Percentiles rank a stretch among this genome's conserved stretches.
phyloP scores from a whole-genome alignment of 2,888 invertebrate genomes.

The Tetragonula carbonaria region DNA sequence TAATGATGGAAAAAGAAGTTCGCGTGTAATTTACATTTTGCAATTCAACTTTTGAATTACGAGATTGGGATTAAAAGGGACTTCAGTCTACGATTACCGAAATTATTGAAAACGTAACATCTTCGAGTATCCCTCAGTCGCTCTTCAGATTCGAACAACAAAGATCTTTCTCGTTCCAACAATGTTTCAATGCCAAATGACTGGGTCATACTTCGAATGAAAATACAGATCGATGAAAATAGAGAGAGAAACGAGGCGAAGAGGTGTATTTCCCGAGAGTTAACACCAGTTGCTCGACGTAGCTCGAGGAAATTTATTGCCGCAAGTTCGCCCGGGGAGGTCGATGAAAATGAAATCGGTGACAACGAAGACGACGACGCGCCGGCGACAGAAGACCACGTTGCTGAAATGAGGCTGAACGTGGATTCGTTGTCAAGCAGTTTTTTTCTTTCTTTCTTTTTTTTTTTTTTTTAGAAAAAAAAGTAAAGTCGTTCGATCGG shows the following conservation, averaged over 20 bases:
- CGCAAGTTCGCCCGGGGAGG: conserved; percentile 26
- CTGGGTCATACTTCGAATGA: background rate
- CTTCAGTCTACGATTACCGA: too few species aligned
- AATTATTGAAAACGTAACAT: background rate
- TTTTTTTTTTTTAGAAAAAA: conserved; percentile 15
- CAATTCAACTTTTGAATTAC: too few species aligned
- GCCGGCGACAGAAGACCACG: conserved; percentile 45
- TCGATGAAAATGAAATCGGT: conserved; percentile 32
- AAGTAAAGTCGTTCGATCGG: conserved; percentile 63
- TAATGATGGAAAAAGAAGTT: too few species aligned
- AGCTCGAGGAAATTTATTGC: conserved; percentile 27
- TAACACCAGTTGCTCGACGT: conserved; percentile 24
- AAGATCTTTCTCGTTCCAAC: background rate
- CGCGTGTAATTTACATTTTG: too few species aligned
- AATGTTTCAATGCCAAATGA: background rate
- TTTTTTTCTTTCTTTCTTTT: conserved; percentile 20
- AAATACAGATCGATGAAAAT: background rate
- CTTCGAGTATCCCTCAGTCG: background rate
- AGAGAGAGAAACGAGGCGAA: background rate
- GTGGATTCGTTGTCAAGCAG: conserved; percentile 74
- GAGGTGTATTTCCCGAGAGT: conserved; percentile 4
- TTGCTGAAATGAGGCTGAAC: conserved; percentile 73
- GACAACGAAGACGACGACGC: conserved; percentile 1
- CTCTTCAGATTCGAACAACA: background rate
- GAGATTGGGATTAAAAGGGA: too few species aligned